Base-by-base conservation (phyloP, 1,140 invertebrate species). In the Arion vulgaris region DNA sequence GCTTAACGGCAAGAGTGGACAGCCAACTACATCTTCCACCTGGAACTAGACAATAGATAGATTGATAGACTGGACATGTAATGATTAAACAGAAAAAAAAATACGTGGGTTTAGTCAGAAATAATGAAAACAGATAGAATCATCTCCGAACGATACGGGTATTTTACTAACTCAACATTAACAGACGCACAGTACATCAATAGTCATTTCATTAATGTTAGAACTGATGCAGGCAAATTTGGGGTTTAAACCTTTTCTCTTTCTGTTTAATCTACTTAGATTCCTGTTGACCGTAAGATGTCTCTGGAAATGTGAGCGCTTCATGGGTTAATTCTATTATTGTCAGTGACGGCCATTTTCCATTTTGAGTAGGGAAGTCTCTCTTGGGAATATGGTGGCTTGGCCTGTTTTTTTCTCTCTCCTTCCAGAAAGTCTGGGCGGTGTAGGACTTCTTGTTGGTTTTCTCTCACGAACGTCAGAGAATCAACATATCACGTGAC, bases 401-500 rank as follows among this genome's bases (percentile, higher is more conserved):
- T 2, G 62, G n/a, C 1, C 11, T 7, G 28, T 66, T 34, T 66
- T 28, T 66, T 66, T 66, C 53, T 5, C 53, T 45, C n/a, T n/a
- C n/a, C n/a, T n/a, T n/a, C 62, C 1, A 17, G 62, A 66, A 23
- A 32, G 62, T 2, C n/a, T 32, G 4, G 11, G 11, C 28, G n/a
- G 28, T 32, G 28, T n/a, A 32, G 62, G 17, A 17, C 2, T 28
- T 66, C 71, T 72, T 72, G 71, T 72, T 72, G n/a, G 71, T n/a
- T 45, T 45, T 34, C 38, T 1, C 26, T 66, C 76, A 36, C 53
- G 23, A 68, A 66, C 19, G 26, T 66, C 7, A 68, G 32, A 68
- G 41, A 53, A 68, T 78, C 76, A 78, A 66, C 76, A 78, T 78
- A 78, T 78, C 51, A 57, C 76, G 51, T 62, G 76, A 36, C 76